Percentiles rank a stretch among this genome's conserved stretches.
These are phyloP conservation scores for Thamnaconus septentrionalis DNA, from an alignment of 2,113 vertebrate genomes.

Conservation along the genomic window DNA sequence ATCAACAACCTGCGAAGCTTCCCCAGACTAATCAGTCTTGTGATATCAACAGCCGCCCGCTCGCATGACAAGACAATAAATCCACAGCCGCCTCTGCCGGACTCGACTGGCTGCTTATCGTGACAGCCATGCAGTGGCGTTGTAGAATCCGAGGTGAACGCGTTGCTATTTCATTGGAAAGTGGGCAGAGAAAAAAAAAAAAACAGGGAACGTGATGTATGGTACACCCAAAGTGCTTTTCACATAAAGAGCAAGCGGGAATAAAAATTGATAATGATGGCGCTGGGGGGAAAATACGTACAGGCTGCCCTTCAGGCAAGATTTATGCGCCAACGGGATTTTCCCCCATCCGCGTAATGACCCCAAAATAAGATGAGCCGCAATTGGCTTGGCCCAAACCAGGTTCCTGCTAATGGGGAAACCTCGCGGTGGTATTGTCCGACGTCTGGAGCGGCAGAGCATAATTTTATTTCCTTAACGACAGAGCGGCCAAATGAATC, in stretches of 20 bases:
- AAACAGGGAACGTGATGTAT: background rate
- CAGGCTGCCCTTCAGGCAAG: slow-evolving; percentile 51
- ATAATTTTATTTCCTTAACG: slow-evolving; percentile 41
- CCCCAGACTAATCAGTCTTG: background rate
- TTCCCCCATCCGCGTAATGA: slow-evolving; percentile 53
- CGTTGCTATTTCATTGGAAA: background rate
- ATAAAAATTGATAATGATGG: slow-evolving; percentile 9
- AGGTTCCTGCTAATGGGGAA: slow-evolving; percentile 38
- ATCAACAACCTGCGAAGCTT: background rate
- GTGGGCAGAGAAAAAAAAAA: background rate
- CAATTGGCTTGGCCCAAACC: slow-evolving; percentile 5
- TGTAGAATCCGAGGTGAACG: slow-evolving; percentile 7
- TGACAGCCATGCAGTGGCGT: slow-evolving; percentile 11
- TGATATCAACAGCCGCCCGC: background rate
- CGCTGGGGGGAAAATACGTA: slow-evolving; percentile 19
- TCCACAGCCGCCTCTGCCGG: slow-evolving; percentile 2
- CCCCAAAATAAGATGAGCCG: slow-evolving; percentile 28
- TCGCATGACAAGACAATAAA: slow-evolving; percentile 9
- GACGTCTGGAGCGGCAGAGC: slow-evolving; percentile 24
- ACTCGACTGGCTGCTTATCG: slow-evolving; percentile 15
- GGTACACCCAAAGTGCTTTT: background rate
- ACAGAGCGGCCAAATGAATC: slow-evolving; percentile 59
- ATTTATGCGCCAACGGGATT: slow-evolving; percentile 54
- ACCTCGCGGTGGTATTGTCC: slow-evolving; percentile 12
- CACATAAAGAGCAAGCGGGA: slow-evolving; percentile 9